Base-by-base conservation (phyloP, 2,888 invertebrate species). In the Tribolium freemani region DNA sequence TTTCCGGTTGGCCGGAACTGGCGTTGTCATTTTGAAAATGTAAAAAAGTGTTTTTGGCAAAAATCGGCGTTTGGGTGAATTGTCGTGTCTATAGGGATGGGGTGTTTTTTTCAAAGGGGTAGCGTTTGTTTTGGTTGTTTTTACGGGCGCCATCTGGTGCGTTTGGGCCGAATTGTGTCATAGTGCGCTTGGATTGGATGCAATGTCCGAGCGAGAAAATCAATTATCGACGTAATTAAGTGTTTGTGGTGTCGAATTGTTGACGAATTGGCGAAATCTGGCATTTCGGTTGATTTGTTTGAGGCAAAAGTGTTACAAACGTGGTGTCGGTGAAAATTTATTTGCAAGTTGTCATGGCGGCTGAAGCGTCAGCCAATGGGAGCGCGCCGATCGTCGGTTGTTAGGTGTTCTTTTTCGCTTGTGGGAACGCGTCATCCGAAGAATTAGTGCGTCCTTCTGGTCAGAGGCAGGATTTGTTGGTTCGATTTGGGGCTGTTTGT, bases 341-440 rank as follows among this genome's bases (percentile, higher is more conserved):
- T 80, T 83, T 84, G 87, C 87, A 80, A 88, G 83, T 82, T 87
- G 87, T 83, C 89, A 93, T 93, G 93, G 93, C 93, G 91, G 91
- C 89, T 86, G 85, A 84, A 77, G 84, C 86, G 87, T 88, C 88
- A 88, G 89, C 93, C 93, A 93, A 93, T 93, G 88, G 89, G 89
- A 90, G 88, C 87, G 88, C 87, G 88, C 89, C 89, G 90, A 90
- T 88, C 86, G 88, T 88, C 88, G 88, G 88, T 89, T 89, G 88
- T 89, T 89, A 89, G 90, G 89, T 89, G 90, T 89, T 89, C 89
- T 87, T 90, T 90, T 91, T 90, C 90, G 89, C 89, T 86, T 87
- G 53, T 86, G 86, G 84, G 89, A 88, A 91, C 91, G 92, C 92
- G 91, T 92, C 91, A 90, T 88, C 90, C 88, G 72, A 78, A 88